Evolutionary conservation across 2,113 vertebrate species (phyloP), one percentile per base, ranked within the genome.

Genomic region (Chloropsis cyanopogon): DNA sequence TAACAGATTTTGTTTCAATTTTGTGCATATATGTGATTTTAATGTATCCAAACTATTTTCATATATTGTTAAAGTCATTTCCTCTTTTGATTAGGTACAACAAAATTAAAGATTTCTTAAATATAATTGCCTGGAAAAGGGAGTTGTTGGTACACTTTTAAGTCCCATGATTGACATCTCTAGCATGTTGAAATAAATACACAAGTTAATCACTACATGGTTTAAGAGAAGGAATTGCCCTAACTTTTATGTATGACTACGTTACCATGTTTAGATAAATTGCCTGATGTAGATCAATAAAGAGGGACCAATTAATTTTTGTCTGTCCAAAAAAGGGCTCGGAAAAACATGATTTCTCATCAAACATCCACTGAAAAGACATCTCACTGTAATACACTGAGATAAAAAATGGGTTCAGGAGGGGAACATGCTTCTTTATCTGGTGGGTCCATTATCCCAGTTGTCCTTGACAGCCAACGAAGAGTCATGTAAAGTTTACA

Each of bases 301-400:
- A 75, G 49, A 52, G 56, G 47, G 54, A 52, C 57, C 70, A 82
- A 71, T 96, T 96, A 28, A 84, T 95, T 92, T 71, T 78, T 94
- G 49, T 90, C 88, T 92, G 17, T 66, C 63, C 94, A 63, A 64
- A 91, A 82, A 94, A 95, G 66, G 22, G 26, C 68, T 90, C 35
- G 1, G 56, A 42, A 89, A 96, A 94, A 79, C 78, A 75, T 64
- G 54, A 76, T 79, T 92, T 70, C 85, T 95, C 89, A 90, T 83
- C 82, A 87, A 85, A 63, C 59, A 91, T 84, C 86, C 90, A 86
- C 63, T 69, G 59, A 84, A 95, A 95, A 91, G 57, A 93, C 64
- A 76, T 65, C 59, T 96, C 59, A 23, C 63, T 91, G 65, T 64
- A 94, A 44, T 54, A 84, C 24, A 53, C 47, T 49, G 28, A 82